Conservation (phyloP, 2,113 vertebrate genomes). For the Pardalotus punctatus region DNA sequence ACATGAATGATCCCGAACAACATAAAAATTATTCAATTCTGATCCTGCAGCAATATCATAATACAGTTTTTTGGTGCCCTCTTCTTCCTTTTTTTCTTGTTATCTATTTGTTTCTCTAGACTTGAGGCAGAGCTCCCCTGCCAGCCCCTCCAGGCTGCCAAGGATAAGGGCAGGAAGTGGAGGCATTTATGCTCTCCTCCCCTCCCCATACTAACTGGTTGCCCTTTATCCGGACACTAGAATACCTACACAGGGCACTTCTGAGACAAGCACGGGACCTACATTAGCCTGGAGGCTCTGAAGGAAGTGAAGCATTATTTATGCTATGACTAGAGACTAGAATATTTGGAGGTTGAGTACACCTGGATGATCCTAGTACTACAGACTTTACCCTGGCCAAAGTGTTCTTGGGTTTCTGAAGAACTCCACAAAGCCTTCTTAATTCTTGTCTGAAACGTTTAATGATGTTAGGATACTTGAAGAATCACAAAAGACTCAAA, state of each 20-base stretch:
- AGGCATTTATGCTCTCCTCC: neutral
- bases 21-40: neutral
- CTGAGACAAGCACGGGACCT: neutral
- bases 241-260: neutral
- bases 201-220: neutral
- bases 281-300: neutral
- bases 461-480: neutral
- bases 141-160: neutral
- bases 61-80: neutral
- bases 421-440: neutral
- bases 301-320: neutral
- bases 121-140: neutral
- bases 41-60: neutral
- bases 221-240: neutral
- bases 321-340: neutral
- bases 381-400: neutral
- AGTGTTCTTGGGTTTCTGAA: neutral
- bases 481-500: neutral
- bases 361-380: neutral
- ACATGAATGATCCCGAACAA: neutral
- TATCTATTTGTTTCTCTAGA: neutral
- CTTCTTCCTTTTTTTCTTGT: neutral
- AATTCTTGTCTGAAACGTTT: neutral
- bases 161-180: neutral
- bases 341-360: neutral